A percentile compares a stretch with the other conserved stretches of the same genome.
Conservation (phyloP, 2,113 vertebrate species). For the Bos javanicus region DNA sequence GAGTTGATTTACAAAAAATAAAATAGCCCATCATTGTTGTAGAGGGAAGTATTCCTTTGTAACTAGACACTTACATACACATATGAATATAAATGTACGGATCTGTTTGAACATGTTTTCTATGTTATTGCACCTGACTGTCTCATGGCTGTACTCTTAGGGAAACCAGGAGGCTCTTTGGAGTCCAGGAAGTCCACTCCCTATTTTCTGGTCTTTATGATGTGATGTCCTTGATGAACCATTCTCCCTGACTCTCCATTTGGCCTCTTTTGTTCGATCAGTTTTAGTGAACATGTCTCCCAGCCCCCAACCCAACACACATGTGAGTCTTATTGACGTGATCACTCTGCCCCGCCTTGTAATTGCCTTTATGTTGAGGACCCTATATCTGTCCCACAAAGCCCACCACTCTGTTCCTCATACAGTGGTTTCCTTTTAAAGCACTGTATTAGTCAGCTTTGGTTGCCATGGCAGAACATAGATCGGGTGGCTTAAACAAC, state of each 20-base stretch:
- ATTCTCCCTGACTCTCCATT: neutral
- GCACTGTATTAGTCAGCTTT: neutral
- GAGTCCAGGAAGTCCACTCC: neutral
- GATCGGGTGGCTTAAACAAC: neutral
- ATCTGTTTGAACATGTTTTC: neutral
- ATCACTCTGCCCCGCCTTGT: neutral
- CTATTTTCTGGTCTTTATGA: neutral
- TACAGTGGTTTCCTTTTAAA: neutral
- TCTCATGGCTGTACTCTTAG: neutral
- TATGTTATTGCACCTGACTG: neutral
- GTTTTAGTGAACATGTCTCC: neutral
- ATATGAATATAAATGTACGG: neutral
- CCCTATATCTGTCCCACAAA: neutral
- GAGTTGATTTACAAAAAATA: neutral
- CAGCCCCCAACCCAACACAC: fast-evolving
- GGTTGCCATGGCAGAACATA: neutral
- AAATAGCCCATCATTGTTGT: neutral
- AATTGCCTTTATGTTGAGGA: neutral
- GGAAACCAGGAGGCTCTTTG: neutral
- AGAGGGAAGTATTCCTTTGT: neutral
- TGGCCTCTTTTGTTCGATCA: neutral
- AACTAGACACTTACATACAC: neutral
- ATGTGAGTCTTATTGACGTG: neutral
- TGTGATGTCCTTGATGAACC: neutral
- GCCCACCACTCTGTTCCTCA: neutral